Evolutionary conservation across 37 sponge, comb jelly and placozoan genomes (phyloP), one percentile per base, ranked within the genome.

Genomic region (Geodia barretti): DNA sequence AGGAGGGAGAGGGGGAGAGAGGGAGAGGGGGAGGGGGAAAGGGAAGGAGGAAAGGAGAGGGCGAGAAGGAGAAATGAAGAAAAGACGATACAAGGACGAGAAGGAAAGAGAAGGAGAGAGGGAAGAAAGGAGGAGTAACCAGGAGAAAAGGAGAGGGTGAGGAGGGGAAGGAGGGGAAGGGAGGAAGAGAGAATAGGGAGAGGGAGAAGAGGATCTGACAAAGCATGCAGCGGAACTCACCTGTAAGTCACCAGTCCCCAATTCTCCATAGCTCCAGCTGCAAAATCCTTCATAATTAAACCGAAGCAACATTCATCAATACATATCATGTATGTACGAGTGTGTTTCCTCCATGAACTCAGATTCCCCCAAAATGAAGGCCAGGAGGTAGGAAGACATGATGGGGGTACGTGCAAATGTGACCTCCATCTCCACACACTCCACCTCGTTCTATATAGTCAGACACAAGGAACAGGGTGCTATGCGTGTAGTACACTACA

Each of bases 261-360:
- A 82, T 95, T 97, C 84, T 95, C 95, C 95, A 95, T 97, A 1
- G 95, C 98, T 20, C 92, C 91, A 71, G 87, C n/a, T n/a, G n/a
- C n/a, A n/a, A n/a, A n/a, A n/a, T n/a, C n/a, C n/a, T n/a, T n/a
- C n/a, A n/a, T n/a, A n/a, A n/a, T n/a, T n/a, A n/a, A n/a, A n/a
- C n/a, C n/a, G n/a, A n/a, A n/a, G n/a, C n/a, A n/a, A n/a, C n/a
- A n/a, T n/a, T n/a, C n/a, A n/a, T n/a, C n/a, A n/a, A n/a, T n/a
- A n/a, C n/a, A n/a, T n/a, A n/a, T n/a, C n/a, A n/a, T n/a, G n/a
- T n/a, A n/a, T n/a, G n/a, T 97, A 76, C 41, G 70, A 39, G 70
- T 91, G 89, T 29, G 35, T 61, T 0, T 28, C 91, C 78, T 97
- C 98, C 36, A 97, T 87, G 59, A 85, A 92, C 71, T 97, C 98